These are phyloP conservation scores for Lophius piscatorius DNA, from an alignment of 2,113 vertebrate genomes.

Conservation along the genomic window DNA sequence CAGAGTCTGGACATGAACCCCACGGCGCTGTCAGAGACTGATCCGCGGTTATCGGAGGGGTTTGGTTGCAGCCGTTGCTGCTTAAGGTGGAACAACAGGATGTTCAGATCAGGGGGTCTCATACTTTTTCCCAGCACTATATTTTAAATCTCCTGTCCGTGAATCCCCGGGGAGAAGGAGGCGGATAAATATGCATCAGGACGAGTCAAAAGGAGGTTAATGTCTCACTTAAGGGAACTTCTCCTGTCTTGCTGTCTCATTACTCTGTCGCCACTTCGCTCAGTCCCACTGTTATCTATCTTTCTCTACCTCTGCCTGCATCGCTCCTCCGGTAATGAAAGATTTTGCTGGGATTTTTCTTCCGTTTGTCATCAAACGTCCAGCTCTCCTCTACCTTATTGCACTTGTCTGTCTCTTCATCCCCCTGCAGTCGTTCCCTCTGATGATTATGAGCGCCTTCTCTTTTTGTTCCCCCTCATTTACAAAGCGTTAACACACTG, in stretches of 20 bases:
- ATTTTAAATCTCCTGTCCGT: no score
- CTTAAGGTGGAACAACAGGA: no score
- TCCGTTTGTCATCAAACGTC: slow-evolving; percentile 12
- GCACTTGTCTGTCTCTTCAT: neutral
- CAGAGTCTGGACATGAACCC: no score
- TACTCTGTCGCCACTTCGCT: neutral
- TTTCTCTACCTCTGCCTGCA: neutral
- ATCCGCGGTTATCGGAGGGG: no score
- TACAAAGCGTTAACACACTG: slow-evolving; percentile 6
- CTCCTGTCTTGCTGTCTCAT: slow-evolving; percentile 7
- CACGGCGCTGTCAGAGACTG: no score
- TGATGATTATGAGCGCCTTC: slow-evolving; percentile 12
- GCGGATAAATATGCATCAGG: slow-evolving; percentile 23
- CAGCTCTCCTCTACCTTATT: neutral
- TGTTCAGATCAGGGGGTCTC: no score
- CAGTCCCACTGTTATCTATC: neutral
- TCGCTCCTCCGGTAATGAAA: neutral
- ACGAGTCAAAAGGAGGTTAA: slow-evolving; percentile 33
- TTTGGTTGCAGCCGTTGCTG: no score
- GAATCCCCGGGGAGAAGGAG: neutral
- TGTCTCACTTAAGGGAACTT: slow-evolving; percentile 24
- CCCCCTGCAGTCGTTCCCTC: neutral
- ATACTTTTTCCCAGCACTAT: no score
- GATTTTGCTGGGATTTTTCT: neutral
- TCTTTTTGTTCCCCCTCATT: neutral